Conservation (phyloP, 2,797 vertebrate genomes). For the Odontamblyopus rebecca region DNA sequence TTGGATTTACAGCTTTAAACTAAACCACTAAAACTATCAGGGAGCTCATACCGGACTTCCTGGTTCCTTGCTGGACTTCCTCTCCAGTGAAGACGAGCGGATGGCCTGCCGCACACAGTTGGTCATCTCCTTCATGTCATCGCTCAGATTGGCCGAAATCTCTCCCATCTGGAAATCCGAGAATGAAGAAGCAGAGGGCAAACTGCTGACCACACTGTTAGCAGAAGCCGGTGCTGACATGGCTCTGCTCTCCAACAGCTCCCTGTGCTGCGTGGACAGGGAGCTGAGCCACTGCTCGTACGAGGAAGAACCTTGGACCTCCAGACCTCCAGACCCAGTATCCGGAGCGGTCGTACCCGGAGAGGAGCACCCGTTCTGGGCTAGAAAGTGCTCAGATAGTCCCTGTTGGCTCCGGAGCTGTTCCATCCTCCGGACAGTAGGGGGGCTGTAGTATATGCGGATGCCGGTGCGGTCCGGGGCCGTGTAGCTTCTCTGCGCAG, state of each 20-base stretch:
- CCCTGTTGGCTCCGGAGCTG: constrained; percentile 52
- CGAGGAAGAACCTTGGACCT: constrained; percentile 72
- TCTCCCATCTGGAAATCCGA: constrained; percentile 81
- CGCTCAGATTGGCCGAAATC: constrained; percentile 95
- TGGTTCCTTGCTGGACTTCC: constrained; percentile 88
- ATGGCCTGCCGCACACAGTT: constrained; percentile 97
- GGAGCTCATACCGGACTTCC: constrained; percentile 84
- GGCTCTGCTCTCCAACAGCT: constrained; percentile 82
- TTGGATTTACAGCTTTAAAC: too few species aligned
- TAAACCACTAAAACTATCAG: not conserved
- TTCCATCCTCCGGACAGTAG: constrained; percentile 87
- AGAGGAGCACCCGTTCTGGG: constrained; percentile 77
- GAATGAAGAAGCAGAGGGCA: constrained; percentile 68
- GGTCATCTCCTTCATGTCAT: constrained; percentile 99
- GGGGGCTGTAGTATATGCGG: constrained; percentile 97
- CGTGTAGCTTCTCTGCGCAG: constrained; percentile 91
- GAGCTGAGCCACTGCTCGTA: constrained; percentile 94
- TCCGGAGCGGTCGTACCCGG: constrained; percentile 75
- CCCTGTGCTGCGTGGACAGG: constrained; percentile 88
- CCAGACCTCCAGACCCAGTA: constrained; percentile 21
- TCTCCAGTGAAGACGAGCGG: constrained; percentile 92
- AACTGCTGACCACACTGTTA: constrained; percentile 46
- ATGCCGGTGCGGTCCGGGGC: constrained; percentile 96
- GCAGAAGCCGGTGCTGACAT: constrained; percentile 36
- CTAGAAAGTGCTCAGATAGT: constrained; percentile 71